Conservation (phyloP, 2,888 invertebrate genomes). For the Drosophila cognata region DNA sequence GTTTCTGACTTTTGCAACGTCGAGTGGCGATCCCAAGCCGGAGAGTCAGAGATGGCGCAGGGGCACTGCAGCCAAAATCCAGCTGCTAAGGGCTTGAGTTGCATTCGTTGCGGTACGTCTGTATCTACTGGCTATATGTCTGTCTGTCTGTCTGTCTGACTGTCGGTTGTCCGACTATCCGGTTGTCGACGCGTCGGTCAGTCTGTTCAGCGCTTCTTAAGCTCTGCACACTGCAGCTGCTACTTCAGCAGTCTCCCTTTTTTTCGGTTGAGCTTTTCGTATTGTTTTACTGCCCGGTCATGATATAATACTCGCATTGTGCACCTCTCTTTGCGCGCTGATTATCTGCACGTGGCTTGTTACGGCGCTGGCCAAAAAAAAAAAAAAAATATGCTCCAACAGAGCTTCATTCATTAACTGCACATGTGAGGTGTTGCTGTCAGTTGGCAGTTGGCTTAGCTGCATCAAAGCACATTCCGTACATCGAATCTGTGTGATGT, state of each 20-base stretch:
- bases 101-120: conserved; percentile 48
- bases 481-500: conserved; percentile 3
- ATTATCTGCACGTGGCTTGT: conserved; percentile 69
- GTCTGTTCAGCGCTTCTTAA: conserved; percentile 65
- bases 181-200: conserved; percentile 42
- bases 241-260: conserved; percentile 42
- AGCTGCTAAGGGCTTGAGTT: conserved; percentile 50
- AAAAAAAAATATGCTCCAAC: conserved; percentile 13
- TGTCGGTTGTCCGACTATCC: conserved; percentile 15
- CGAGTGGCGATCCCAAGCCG: conserved; percentile 36
- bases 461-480: conserved; percentile 17
- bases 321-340: conserved; percentile 59
- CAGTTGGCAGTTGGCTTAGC: conserved; percentile 30
- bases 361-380: conserved; percentile 16
- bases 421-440: conserved; percentile 12
- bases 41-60: conserved; percentile 8
- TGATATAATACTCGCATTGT: conserved; percentile 25
- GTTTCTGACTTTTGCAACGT: conserved; percentile 79
- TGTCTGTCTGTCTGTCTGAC: conserved; percentile 17
- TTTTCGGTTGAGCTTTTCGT: conserved; percentile 50
- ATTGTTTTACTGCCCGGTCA: conserved; percentile 58
- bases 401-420: conserved; percentile 50
- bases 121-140: conserved; percentile 8
- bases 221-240: conserved; percentile 70
- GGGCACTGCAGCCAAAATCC: conserved; percentile 41